Evolutionary conservation across 2,888 invertebrate genomes (phyloP).

Genomic region (Cynaeus angustus): DNA sequence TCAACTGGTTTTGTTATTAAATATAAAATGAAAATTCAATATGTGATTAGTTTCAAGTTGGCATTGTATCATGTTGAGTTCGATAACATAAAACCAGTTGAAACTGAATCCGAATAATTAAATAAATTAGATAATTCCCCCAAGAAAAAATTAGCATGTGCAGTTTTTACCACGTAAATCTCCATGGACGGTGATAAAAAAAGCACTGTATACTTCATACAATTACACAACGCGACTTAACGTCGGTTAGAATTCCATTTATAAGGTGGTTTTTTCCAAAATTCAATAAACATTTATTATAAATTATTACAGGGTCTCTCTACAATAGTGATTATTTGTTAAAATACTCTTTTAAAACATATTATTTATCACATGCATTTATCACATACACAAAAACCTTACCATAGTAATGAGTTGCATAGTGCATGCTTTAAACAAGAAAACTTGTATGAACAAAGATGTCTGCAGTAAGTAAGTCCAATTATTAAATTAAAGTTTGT

Average conservation of each 20-base stretch:
- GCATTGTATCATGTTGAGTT: too few relatives aligned
- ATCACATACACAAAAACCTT: conserved; percentile 59
- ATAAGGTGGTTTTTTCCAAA: neutral
- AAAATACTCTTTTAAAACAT: conserved; percentile 54
- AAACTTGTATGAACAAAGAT: conserved; percentile 49
- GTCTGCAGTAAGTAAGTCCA: conserved; percentile 51
- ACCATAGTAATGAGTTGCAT: conserved; percentile 55
- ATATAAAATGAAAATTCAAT: too few relatives aligned
- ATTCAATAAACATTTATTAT: conserved; percentile 46
- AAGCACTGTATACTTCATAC: too few relatives aligned
- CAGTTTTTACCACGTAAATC: too few relatives aligned
- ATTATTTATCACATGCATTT: conserved; percentile 59
- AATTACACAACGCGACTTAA: too few relatives aligned
- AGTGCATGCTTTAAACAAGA: conserved; percentile 57
- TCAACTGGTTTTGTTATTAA: too few relatives aligned
- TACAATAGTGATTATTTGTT: conserved; percentile 56
- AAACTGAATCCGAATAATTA: too few relatives aligned
- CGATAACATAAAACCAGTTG: too few relatives aligned
- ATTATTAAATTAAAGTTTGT: conserved; percentile 54
- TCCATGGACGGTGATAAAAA: too few relatives aligned
- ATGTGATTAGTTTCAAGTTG: too few relatives aligned
- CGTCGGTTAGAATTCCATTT: neutral
- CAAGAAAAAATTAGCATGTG: too few relatives aligned
- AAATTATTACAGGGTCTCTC: conserved; percentile 47
- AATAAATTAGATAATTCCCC: too few relatives aligned